These are phyloP conservation scores for Ptilorrhoa leucosticta DNA, from an alignment of 2,113 vertebrate species.

Conservation along the genomic window DNA sequence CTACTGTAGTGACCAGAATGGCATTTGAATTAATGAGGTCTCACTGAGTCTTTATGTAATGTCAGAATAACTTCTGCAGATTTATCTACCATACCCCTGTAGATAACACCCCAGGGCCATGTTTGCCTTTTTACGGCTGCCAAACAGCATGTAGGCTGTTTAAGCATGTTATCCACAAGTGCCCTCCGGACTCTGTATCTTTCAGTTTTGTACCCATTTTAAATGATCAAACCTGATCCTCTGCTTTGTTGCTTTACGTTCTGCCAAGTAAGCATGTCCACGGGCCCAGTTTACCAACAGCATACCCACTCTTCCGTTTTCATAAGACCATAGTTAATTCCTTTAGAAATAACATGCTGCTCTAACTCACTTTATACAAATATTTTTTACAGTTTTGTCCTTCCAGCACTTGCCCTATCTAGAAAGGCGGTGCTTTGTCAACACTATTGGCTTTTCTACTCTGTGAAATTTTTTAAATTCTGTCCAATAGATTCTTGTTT, in stretches of 20 bases:
- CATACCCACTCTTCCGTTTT: background rate
- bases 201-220: conserved; percentile 59
- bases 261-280: conserved; percentile 59
- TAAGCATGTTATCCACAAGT: conserved; percentile 53
- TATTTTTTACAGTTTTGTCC: conserved; percentile 15
- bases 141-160: conserved; percentile 56
- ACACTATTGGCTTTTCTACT: background rate
- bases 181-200: conserved; percentile 63
- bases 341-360: conserved; percentile 52
- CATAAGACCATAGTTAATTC: conserved; percentile 9
- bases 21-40: conserved; percentile 66
- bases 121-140: conserved; percentile 66
- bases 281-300: background rate
- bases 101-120: conserved; percentile 61
- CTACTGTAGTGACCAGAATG: conserved; percentile 52
- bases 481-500: background rate
- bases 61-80: conserved; percentile 64
- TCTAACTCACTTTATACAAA: conserved; percentile 40
- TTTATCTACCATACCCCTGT: conserved; percentile 49
- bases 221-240: conserved; percentile 66
- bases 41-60: conserved; percentile 61
- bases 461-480: background rate
- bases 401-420: background rate
- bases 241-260: conserved; percentile 43
- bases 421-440: background rate